Base-by-base conservation (phyloP, 2,888 invertebrate genomes). In the Tryphoninae sp. region DNA sequence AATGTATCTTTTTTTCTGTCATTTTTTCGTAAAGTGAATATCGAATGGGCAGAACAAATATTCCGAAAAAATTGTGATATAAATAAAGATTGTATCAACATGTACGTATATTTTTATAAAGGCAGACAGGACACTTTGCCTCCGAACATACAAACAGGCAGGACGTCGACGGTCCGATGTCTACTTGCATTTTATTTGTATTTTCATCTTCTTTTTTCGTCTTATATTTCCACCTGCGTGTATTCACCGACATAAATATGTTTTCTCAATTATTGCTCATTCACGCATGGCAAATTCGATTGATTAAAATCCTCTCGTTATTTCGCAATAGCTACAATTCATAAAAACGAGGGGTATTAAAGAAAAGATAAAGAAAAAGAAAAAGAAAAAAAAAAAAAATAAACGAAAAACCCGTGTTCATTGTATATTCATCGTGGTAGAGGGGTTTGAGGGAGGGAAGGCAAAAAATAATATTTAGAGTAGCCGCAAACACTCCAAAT, bases 1-100 rank as follows among this genome's bases (percentile, higher is more conserved):
- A 45, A 51, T 74, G 16, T 53, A 65, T 49, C 42, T 49, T 26
- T 67, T 58, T 68, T 6, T 73, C 55, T 9, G 6, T 51, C 23
- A 55, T 58, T n/a, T 51, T 51, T 67, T 62, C 55, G 64, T 73
- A 73, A 33, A 51, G 64, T 61, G 74, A 69, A 80, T 62, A 72
- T 67, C 22, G 55, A 51, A 62, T 76, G 62, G 75, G 68, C 79
- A 72, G 62, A 81, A 75, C 78, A 65, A 62, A 82, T 79, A 76
- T 79, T 62, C 55, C 68, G 71, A 72, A 82, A 45, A 59, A 59
- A 49, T 8, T 61, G 2, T 61, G 22, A 78, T 78, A 78, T 81
- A 78, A 75, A 78, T 78, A 75, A 81, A 74, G 76, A 78, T 83
- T 78, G 75, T 81, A 81, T 83, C 81, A 81, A 83, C 83, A 81